Base-by-base conservation (phyloP, 2,797 vertebrate genomes). In the Ispidina lecontei region DNA sequence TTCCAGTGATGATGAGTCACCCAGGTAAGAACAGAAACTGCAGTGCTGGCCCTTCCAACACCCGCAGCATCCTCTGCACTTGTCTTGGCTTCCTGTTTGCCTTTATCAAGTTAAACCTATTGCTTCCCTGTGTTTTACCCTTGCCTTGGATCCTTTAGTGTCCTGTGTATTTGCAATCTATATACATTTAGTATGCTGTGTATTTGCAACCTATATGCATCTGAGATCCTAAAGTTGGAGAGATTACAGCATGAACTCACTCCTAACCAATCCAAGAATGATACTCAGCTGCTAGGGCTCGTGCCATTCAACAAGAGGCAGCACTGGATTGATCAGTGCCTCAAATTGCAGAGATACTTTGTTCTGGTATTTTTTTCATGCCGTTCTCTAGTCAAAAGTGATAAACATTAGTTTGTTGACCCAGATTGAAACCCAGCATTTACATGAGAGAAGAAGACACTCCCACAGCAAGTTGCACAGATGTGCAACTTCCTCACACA, bases 371-470 rank as follows among this genome's bases (percentile, higher is more conserved):
- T 76, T 78, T 79, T 91, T 29, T 33, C 55, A 22, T 47, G 29
- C 37, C 33, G 6, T 74, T 84, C 35, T 35, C 16, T 68, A 49
- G 21, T 56, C 7, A 52, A 10, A 92, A 60, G 28, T 86, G 35
- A 21, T 75, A 78, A 70, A 60, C 29, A n/a, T 75, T 65, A 70
- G 18, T 78, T 84, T 76, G 22, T 73, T 86, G 54, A 84, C 44
- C 17, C 37, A 76, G 56, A 79, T 5, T 73, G 46, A 41, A 76
- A 41, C 33, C 20, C 44, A 81, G n/a, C 13, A 43, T 88, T 91
- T 81, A 71, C 37, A 54, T 70, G 83, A 88, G 58, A 41, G 37
- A 73, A 74, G 83, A 89, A 89, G 91, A 95, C 63, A 93, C 76
- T 88, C 89, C 89, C 85, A 81, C 80, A 93, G 28, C 51, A 72